Evolutionary conservation across 1,140 invertebrate genomes (phyloP).

Genomic region (Liolophura sinensis): DNA sequence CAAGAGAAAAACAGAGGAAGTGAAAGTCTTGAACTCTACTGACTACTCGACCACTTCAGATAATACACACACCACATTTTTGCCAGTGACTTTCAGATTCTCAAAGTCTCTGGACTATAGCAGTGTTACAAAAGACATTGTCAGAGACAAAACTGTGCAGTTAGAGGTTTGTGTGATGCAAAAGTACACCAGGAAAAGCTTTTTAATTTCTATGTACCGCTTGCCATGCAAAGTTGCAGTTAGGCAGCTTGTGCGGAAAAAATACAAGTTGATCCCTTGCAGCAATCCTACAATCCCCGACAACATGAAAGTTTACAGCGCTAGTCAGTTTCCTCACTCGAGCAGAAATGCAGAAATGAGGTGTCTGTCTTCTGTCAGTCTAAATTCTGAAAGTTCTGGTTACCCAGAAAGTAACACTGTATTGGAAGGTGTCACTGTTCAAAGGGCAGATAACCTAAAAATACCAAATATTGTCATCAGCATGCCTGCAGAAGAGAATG

Average conservation of each 20-base stretch:
- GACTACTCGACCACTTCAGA: conserved; percentile 17
- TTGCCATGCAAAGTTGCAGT: conserved; percentile 46
- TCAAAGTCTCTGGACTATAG: conserved; percentile 43
- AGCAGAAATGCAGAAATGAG: conserved; percentile 35
- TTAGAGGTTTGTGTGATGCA: conserved; percentile 51
- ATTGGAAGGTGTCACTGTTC: no score
- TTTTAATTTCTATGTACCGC: conserved; percentile 43
- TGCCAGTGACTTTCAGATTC: conserved; percentile 51
- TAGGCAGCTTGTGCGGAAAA: conserved; percentile 44
- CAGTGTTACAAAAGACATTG: conserved; percentile 30
- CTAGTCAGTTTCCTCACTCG: conserved; percentile 30
- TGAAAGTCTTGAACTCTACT: conserved; percentile 32
- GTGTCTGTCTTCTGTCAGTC: conserved; percentile 12
- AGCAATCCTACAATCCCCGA: conserved; percentile 49
- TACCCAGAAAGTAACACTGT: no score
- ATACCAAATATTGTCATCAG: no score
- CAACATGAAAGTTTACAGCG: conserved; percentile 49
- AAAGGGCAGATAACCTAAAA: no score
- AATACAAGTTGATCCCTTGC: conserved; percentile 46
- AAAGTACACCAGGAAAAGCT: conserved; percentile 41
- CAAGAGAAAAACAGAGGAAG: conserved; percentile 49
- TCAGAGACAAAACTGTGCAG: conserved; percentile 37
- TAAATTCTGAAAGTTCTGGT: no score
- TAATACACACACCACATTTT: conserved; percentile 25
- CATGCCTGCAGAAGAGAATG: no score